Base-by-base conservation (phyloP, 2,113 vertebrate species). In the Zeus faber region DNA sequence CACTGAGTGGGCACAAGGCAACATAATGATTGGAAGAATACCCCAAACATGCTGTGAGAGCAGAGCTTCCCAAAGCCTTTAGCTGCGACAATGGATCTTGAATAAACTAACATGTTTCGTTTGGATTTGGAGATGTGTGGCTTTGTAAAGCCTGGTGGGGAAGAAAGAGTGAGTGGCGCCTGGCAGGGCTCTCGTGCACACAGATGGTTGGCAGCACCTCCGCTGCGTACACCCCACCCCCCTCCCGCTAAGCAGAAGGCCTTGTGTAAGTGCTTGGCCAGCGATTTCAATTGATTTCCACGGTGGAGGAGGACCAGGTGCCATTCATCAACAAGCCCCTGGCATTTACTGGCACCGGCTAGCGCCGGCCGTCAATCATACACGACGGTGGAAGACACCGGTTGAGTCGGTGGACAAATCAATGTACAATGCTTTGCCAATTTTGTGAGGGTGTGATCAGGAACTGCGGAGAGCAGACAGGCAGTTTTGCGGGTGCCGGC, bases 191-290 rank as follows among this genome's bases (percentile, higher is more conserved):
- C 62, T 45, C 65, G 24, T 49, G 21, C 24, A 49, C 54, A 63
- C 77, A 76, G 82, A 76, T 80, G 77, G 64, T 70, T 79, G 76
- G 74, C 73, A 66, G 39, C 35, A 37, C n/a, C 40, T 65, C 43
- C 24, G 25, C 48, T 47, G 43, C n/a, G n/a, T 53, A 2, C 54
- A 8, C 17, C 33, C 52, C 49, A 22, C 13, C 7, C 20, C 6
- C 8, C 23, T 8, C n/a, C 26, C 22, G 17, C 16, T 35, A 52
- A 70, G 64, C 64, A 67, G 54, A 55, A 21, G 52, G 58, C 76
- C 77, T 78, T 1, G 46, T 54, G 56, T 52, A 72, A 79, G 59
- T 65, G 68, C 47, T 67, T 56, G 51, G 29, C 58, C 70, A 58
- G 50, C 75, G 55, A 51, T 71, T 77, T 74, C 62, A 58, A 60